Evolutionary conservation across 1,140 invertebrate genomes (phyloP).

Genomic region (Ceratina australensis): DNA sequence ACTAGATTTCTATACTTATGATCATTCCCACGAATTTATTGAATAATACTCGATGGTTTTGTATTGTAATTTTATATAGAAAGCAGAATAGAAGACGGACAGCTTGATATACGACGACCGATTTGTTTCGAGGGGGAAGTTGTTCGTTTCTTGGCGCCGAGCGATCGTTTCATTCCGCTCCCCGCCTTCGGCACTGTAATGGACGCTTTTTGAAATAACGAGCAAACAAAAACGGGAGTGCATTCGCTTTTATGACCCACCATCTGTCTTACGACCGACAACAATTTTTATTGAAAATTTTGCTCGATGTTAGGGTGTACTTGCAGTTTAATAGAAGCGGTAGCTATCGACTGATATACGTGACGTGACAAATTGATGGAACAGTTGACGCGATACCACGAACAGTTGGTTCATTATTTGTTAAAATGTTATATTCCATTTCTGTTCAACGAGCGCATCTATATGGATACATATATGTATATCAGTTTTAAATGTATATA

Average conservation of each 20-base stretch:
- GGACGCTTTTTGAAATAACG: constrained; percentile 71
- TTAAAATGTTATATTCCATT: not conserved
- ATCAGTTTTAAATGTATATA: no score
- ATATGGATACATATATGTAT: no score
- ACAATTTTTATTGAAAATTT: constrained; percentile 48
- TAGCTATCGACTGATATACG: not conserved
- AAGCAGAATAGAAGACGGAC: constrained; percentile 29
- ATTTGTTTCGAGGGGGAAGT: constrained; percentile 69
- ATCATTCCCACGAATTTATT: no score
- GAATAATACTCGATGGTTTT: no score
- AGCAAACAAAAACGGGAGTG: constrained; percentile 66
- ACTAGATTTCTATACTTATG: no score
- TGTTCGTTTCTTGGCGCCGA: constrained; percentile 57
- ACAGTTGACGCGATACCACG: not conserved
- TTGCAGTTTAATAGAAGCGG: not conserved
- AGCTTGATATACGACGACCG: constrained; percentile 72
- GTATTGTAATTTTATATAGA: no score
- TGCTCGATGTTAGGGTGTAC: not conserved
- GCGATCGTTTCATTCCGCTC: constrained; percentile 1
- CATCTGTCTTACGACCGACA: constrained; percentile 37
- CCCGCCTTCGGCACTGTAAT: constrained; percentile 59
- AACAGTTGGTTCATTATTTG: not conserved
- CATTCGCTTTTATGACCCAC: constrained; percentile 57
- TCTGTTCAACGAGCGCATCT: no score
- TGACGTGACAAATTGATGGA: not conserved